Conservation (phyloP, 2,797 vertebrate genomes). For the Lindbergichthys nudifrons region DNA sequence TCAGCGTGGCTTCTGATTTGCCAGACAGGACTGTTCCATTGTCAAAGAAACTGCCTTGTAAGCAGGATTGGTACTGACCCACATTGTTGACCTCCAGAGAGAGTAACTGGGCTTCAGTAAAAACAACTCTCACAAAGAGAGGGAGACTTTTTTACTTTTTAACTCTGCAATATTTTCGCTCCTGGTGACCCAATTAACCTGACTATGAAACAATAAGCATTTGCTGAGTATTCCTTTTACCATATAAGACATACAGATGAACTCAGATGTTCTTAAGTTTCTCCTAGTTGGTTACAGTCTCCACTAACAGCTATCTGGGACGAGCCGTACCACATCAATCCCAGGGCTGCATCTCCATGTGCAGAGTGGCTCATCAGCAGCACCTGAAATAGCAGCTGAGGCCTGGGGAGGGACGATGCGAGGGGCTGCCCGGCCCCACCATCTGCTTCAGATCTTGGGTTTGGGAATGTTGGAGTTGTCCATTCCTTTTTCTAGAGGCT, state of each 20-base stretch:
- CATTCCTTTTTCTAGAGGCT: constrained; percentile 48
- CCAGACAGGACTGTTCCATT: constrained; percentile 71
- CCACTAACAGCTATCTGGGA: constrained; percentile 71
- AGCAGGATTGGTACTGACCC: constrained; percentile 71
- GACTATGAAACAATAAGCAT: constrained; percentile 32
- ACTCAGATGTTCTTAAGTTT: constrained; percentile 40
- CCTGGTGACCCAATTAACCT: constrained; percentile 34
- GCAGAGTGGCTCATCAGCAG: constrained; percentile 66
- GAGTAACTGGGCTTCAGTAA: constrained; percentile 63
- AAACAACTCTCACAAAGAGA: constrained; percentile 61
- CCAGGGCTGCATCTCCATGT: constrained; percentile 51
- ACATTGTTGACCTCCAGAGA: constrained; percentile 61
- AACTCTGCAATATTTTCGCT: constrained; percentile 16
- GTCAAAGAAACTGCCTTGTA: constrained; percentile 74
- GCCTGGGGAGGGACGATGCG: constrained; percentile 52
- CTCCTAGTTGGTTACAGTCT: constrained; percentile 48
- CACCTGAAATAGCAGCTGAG: constrained; percentile 78
- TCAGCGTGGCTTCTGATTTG: constrained; percentile 68
- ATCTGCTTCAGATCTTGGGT: constrained; percentile 69
- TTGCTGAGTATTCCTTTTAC: constrained; percentile 29
- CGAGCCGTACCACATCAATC: constrained; percentile 68
- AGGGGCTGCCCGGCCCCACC: constrained; percentile 58
- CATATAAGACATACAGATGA: constrained; percentile 17
- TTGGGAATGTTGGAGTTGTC: constrained; percentile 50
- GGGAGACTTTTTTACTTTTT: constrained; percentile 10